Evolutionary conservation across 92 coral and sea anemone genomes (phyloP).

Genomic region (Phenganax marumi): DNA sequence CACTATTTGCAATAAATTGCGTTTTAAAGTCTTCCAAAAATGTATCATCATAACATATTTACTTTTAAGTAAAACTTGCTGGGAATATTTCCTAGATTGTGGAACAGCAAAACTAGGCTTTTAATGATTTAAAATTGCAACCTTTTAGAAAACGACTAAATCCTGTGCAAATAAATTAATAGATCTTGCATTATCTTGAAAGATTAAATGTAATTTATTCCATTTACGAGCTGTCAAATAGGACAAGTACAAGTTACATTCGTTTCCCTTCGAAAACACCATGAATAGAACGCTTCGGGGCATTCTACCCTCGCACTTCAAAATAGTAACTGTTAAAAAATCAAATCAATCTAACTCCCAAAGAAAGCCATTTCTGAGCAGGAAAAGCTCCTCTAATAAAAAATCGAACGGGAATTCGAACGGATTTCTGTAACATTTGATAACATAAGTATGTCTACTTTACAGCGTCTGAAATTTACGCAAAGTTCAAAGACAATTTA

Average conservation of each 20-base stretch:
- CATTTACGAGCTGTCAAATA: too few species aligned
- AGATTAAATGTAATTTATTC: too few species aligned
- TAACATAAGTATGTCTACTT: conserved; percentile 24
- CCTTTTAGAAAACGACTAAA: background rate
- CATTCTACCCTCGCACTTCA: background rate
- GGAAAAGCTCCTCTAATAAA: background rate
- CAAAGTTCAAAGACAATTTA: background rate
- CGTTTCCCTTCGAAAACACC: too few species aligned
- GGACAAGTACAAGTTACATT: too few species aligned
- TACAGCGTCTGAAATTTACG: background rate
- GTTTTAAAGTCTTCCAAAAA: too few species aligned
- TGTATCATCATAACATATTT: too few species aligned
- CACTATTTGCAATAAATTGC: too few species aligned
- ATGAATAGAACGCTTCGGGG: background rate
- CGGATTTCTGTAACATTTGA: conserved; percentile 2
- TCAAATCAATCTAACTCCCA: background rate
- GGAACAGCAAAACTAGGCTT: background rate
- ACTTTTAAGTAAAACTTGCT: too few species aligned
- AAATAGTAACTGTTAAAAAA: background rate
- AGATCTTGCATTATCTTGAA: background rate
- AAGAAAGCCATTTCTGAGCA: background rate
- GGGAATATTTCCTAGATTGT: too few species aligned
- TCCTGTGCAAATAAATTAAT: background rate
- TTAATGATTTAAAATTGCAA: background rate
- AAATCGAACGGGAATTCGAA: background rate